A percentile compares a stretch with the other conserved stretches of the same genome.
Evolutionary conservation across 2,797 vertebrate species (phyloP).

Genomic region (Margarornis squamiger): DNA sequence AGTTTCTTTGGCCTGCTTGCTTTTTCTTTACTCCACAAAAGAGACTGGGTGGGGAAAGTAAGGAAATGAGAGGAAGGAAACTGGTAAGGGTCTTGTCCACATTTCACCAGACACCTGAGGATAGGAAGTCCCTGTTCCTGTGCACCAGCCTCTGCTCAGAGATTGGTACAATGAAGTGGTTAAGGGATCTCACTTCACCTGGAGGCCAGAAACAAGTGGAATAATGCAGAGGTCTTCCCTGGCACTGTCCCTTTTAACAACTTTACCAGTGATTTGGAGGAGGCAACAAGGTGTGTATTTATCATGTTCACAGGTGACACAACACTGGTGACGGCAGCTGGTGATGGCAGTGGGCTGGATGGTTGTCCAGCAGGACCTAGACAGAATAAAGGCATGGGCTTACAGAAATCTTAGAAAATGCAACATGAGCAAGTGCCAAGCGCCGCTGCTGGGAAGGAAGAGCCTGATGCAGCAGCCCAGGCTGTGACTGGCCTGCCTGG

Average conservation of each 20-base stretch:
- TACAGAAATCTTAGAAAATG: background rate
- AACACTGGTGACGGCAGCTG: background rate
- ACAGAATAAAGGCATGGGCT: background rate
- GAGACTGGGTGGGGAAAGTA: background rate
- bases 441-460: background rate
- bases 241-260: background rate
- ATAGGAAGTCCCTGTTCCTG: background rate
- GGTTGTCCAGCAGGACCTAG: background rate
- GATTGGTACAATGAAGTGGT: background rate
- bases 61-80: background rate
- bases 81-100: background rate
- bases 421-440: background rate
- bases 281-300: background rate
- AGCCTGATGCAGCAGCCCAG: background rate
- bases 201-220: background rate
- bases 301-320: background rate
- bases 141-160: background rate
- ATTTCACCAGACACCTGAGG: background rate
- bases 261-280: background rate
- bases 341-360: background rate
- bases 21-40: background rate
- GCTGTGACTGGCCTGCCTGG: background rate
- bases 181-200: background rate
- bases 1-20: background rate
- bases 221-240: background rate